These are phyloP conservation scores for Microcebus tavaratra DNA, from an alignment of 2,113 vertebrate species.

Conservation along the genomic window DNA sequence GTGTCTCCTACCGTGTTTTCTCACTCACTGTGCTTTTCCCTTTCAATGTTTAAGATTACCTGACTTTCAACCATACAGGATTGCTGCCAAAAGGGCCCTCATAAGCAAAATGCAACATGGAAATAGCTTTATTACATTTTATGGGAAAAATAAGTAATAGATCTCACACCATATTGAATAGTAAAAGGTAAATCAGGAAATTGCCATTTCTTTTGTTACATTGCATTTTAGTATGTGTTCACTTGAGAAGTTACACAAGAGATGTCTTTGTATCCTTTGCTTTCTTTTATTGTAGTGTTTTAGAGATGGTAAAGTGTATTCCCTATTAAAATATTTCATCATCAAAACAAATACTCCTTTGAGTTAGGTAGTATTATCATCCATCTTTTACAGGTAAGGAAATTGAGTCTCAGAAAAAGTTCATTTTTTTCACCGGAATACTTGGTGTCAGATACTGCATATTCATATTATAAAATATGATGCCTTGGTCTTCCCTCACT, in stretches of 20 bases:
- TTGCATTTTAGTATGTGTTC: neutral
- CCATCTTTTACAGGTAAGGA: neutral
- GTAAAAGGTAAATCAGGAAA: constrained; percentile 32
- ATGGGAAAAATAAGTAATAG: neutral
- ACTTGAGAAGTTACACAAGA: neutral
- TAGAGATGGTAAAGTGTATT: neutral
- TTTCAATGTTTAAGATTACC: neutral
- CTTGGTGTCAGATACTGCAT: neutral
- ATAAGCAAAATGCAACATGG: neutral
- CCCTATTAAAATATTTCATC: neutral
- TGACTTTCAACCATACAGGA: neutral
- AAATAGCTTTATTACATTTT: constrained; percentile 27
- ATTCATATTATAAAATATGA: neutral
- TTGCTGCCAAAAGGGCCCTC: neutral
- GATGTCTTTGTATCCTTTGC: neutral
- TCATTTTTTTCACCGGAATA: neutral
- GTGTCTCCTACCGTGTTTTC: neutral
- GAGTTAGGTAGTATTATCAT: neutral
- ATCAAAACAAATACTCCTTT: neutral
- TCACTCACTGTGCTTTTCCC: neutral
- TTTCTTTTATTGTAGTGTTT: neutral
- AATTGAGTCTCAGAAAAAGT: constrained; percentile 17
- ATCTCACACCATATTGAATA: constrained; percentile 22
- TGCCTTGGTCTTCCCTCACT: neutral
- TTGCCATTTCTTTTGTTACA: neutral